Conservation (phyloP, 2,888 invertebrate genomes). For the Papilio elwesi region DNA sequence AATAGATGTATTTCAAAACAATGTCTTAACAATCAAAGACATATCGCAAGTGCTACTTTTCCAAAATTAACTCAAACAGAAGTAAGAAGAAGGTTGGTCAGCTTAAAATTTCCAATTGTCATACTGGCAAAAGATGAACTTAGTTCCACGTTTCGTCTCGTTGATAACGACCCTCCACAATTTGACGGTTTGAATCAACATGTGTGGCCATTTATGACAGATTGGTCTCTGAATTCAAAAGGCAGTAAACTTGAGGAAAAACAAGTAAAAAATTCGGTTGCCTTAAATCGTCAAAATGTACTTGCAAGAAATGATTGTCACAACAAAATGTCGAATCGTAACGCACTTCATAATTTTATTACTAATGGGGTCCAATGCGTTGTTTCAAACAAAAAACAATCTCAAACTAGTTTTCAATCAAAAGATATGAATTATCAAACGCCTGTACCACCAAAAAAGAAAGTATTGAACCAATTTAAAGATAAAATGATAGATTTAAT, state of each 20-base stretch:
- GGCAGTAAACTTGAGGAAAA: conserved; percentile 7
- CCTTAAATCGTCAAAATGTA: neutral
- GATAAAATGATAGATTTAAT: conserved; percentile 67
- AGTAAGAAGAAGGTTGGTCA: conserved; percentile 61
- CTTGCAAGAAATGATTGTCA: neutral
- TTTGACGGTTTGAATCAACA: conserved; percentile 64
- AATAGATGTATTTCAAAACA: conserved; percentile 21
- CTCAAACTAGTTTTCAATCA: neutral
- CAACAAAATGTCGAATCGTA: conserved; percentile 8
- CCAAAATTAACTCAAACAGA: conserved; percentile 56
- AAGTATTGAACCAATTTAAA: conserved; percentile 59
- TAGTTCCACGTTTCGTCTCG: conserved; percentile 55
- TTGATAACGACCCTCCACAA: conserved; percentile 58
- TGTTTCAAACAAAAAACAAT: conserved; percentile 10
- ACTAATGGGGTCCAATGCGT: neutral
- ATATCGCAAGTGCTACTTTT: conserved; percentile 45
- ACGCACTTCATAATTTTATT: neutral
- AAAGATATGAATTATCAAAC: conserved; percentile 11
- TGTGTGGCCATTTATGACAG: conserved; percentile 73
- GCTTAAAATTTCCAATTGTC: conserved; percentile 64
- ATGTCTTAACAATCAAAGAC: conserved; percentile 12
- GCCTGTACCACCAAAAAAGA: conserved; percentile 43
- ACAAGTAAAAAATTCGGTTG: neutral
- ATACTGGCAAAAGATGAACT: conserved; percentile 69
- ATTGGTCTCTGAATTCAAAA: conserved; percentile 53